Percentiles rank a stretch among this genome's conserved stretches.
These are phyloP conservation scores for Microplitis manilae DNA, from an alignment of 2,888 invertebrate species.

Conservation along the genomic window DNA sequence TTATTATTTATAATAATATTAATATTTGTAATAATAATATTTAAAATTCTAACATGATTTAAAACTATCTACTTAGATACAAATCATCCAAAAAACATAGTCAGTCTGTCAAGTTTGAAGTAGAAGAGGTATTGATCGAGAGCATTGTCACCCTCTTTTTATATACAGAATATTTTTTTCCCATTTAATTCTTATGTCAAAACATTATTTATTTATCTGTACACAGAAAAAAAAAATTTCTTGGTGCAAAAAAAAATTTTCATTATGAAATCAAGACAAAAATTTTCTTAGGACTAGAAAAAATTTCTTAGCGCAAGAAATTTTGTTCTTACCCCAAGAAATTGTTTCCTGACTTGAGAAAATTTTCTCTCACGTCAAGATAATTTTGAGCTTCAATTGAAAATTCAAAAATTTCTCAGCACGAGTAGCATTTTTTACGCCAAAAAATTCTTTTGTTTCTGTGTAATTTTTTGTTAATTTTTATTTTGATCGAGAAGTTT, in stretches of 20 bases:
- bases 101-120: slow-evolving; percentile 66
- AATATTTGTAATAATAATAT: slow-evolving; percentile 38
- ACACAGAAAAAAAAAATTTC: not conserved
- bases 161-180: slow-evolving; percentile 26
- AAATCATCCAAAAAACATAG: slow-evolving; percentile 64
- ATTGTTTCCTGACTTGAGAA: no score
- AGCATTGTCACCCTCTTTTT: slow-evolving; percentile 25
- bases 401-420: no score
- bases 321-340: no score
- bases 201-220: slow-evolving; percentile 16
- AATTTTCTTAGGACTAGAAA: no score
- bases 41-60: slow-evolving; percentile 37
- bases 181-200: not conserved
- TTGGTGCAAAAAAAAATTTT: no score
- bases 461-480: no score
- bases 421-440: no score
- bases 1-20: slow-evolving; percentile 30
- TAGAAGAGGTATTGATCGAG: slow-evolving; percentile 53
- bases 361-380: no score
- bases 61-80: slow-evolving; percentile 50
- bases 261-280: no score
- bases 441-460: no score
- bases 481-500: slow-evolving; percentile 27
- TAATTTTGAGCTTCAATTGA: no score
- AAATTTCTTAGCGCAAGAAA: no score